Percentiles rank a stretch among this genome's conserved stretches.
Conservation (phyloP, 2,113 vertebrate species). For the Emydura subglobosa region DNA sequence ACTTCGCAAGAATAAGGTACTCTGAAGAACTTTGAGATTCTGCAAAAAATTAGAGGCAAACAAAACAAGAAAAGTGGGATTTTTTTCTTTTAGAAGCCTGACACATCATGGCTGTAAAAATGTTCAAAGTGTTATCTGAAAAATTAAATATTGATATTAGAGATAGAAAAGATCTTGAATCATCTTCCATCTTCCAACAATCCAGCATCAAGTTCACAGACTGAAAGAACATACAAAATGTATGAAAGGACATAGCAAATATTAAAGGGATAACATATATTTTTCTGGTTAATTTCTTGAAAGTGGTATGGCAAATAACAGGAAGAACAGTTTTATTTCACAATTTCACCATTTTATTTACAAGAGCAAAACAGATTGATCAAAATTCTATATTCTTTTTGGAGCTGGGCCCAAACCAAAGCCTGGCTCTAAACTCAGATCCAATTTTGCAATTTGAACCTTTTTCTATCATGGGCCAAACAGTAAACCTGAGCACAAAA, state of each 20-base stretch:
- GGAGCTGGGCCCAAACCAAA: neutral
- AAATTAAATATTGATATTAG: neutral
- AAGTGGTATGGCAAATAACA: neutral
- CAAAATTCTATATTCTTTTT: neutral
- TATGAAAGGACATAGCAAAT: neutral
- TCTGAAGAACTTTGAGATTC: neutral
- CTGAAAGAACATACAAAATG: neutral
- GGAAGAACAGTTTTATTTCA: neutral
- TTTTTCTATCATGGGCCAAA: accelerated
- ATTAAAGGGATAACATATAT: neutral
- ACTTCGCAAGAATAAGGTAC: constrained; percentile 39
- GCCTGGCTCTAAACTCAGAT: neutral
- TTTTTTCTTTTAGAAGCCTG: neutral
- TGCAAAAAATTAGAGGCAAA: neutral
- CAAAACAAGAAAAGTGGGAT: neutral
- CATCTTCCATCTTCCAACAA: neutral
- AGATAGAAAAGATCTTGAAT: accelerated
- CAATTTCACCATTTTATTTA: neutral
- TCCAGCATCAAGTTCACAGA: neutral
- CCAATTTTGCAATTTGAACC: neutral
- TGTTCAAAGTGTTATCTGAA: neutral
- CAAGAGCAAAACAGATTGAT: neutral
- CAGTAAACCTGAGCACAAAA: neutral
- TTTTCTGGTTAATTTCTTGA: neutral
- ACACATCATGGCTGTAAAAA: neutral